Base-by-base conservation (phyloP, 2,888 invertebrate species). In the Lingula anatina region DNA sequence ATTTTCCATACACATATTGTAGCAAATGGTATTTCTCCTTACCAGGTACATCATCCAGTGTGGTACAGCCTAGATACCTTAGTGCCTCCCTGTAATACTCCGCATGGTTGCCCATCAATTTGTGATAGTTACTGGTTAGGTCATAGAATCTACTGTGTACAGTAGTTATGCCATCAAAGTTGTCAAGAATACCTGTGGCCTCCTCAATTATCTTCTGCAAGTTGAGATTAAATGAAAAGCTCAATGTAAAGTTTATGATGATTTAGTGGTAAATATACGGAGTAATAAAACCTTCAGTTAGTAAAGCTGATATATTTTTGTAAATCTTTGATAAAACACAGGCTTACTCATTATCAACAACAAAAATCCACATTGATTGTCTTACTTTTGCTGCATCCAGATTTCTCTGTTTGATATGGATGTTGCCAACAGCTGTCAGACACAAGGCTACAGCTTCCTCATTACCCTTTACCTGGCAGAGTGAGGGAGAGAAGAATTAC, bases 51-150 rank as follows among this genome's bases (percentile, higher is more conserved):
- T 84, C 84, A 20, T 82, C 81, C 35, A 90, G 70, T 5, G 88
- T 86, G 42, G 84, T 85, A 68, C 88, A 88, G 20, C 89, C 89
- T 48, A 88, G 78, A 70, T 84, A 87, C 62, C 85, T 81, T 12
- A 99, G 82, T 9, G 96, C 93, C 53, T 94, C 89, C 51, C 93
- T 86, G 79, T 99, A 99, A 81, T 96, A 99, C 62, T 90, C 89
- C 1, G 90, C 89, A 79, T 95, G 91, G 62, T 75, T 71, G 41
- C 75, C 73, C 62, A 72, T 69, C 26, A 87, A 85, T 77, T 89
- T 84, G 75, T 94, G 93, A 68, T 94, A 89, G 62, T 92, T 89
- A 2, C 93, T 91, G 3, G 94, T 92, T 2, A 96, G 81, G 60
- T 92, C 86, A 71, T 95, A 97, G 77, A 91, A 97, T 68, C 91